Base-by-base conservation (phyloP, 2,113 vertebrate species). In the Martes martes region DNA sequence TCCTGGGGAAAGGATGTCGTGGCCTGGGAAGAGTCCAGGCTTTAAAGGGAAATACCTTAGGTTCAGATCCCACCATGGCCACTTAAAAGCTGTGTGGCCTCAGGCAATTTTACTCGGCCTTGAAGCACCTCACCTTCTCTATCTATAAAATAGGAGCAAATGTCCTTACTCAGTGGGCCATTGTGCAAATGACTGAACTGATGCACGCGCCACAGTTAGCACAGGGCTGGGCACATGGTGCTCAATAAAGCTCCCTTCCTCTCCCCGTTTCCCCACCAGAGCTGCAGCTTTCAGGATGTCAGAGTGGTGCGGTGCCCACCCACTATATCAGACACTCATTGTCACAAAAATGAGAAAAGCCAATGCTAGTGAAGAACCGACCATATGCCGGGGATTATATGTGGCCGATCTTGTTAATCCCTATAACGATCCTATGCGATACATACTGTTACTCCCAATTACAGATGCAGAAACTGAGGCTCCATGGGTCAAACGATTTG, bases 51-150 rank as follows among this genome's bases (percentile, higher is more conserved):
- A 76, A 63, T 18, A 59, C 36, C 55, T 9, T 52, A 18, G 79
- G 23, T 85, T 93, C 78, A 91, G n/a, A 91, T 91, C 47, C 47
- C 47, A 57, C 47, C 10, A 14, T n/a, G 80, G 76, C 76, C 80
- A 18, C 33, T 52, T 67, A 74, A 79, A 59, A 61, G 21, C 39
- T 55, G 15, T 31, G 36, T 76, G 82, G 61, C 6, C 14, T 83
- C 47, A 18, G 61, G 83, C 9, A 45, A 36, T 42, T 42, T 59
- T 45, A 39, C 47, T 76, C 2, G 0, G 33, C 45, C 8, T 10
- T 19, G 19, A 52, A 8, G 45, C 2, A 13, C 42, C 33, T 73
- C 71, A 33, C 7, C 31, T 71, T 39, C 74, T 81, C 67, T 26
- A 13, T 39, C 57, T 74, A 19, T 45, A 47, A 69, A 59, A 55